Evolutionary conservation across 2,888 invertebrate species (phyloP), one percentile per base, ranked within the genome.

Genomic region (Dermolepida albohirtum): DNA sequence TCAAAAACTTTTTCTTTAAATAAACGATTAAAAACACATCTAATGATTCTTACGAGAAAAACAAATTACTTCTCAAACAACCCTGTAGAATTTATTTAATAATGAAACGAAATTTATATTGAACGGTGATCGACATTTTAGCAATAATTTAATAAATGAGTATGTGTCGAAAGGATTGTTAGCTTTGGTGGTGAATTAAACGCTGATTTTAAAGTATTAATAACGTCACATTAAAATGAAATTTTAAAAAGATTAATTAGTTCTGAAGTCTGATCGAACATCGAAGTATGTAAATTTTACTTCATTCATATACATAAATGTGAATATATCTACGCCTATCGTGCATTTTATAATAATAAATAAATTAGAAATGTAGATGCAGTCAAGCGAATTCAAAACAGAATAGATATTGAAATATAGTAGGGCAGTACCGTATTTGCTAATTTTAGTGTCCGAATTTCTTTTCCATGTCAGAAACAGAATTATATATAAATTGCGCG

Each of bases 121-220:
- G 44, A 44, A 27, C n/a, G 12, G 14, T 16, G 29, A 59, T n/a
- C 14, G 44, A 16, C 59, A 47, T 5, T 47, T 59, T 34, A 29
- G 44, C 27, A 43, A 47, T 59, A 59, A 44, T 29, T n/a, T 64
- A 64, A 63, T 64, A 49, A 67, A 67, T 67, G 64, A 63, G 64
- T 49, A 63, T 54, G 29, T 64, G 64, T 67, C 54, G 17, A 14
- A 27, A 22, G 4, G 22, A 4, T 22, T 22, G 59, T 59, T 44
- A 44, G 29, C 44, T 44, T 27, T 8, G 14, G 27, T 4, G 29
- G 12, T 22, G 57, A 27, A 12, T 29, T 29, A 16, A 7, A 10
- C 2, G 34, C 10, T 1, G 2, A 12, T 27, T 17, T 57, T 12
- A 44, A 59, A 44, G 43, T 44, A 59, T 14, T 29, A 59, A 44